Evolutionary conservation across 2,888 invertebrate species (phyloP), one percentile per base, ranked within the genome.

Genomic region (Drepana falcataria): DNA sequence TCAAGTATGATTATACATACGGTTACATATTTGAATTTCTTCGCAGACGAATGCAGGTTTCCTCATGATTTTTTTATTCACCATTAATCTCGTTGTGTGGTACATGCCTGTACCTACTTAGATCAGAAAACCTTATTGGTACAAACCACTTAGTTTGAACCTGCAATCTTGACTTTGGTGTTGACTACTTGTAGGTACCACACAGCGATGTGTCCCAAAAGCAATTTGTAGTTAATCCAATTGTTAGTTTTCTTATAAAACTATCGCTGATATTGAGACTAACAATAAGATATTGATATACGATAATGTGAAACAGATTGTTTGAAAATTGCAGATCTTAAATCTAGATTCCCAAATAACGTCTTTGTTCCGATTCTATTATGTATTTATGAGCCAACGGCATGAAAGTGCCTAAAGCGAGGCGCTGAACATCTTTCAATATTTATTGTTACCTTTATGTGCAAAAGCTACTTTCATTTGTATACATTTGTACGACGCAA

Each of bases 381-480:
- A 52, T 53, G 52, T 47, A 57, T 59, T 63, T 58, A 60, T 51
- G 59, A 57, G 49, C 52, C 49, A 55, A 56, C 58, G 56, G 49
- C 52, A 60, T 61, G 53, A 49, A 49, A 48, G 54, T 41, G 51
- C 51, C 40, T 33, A 6, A 7, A 40, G 51, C 49, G 54, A 54
- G 53, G 48, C 53, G 48, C 37, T 33, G 52, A 52, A 54, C 51
- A 3, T 51, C 53, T 59, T 57, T 53, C 56, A 58, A 58, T 62
- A 64, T 63, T 64, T 63, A 63, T 64, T 56, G 59, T 59, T 53
- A 53, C 53, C 52, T 60, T 63, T 63, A 58, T 60, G 21, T 58
- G 60, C 40, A 5, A 4, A 37, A 34, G 41, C 37, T 49, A 54
- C 59, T 58, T 54, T 65, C 57, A 55, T 61, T 54, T 53, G 48